Percentiles rank a stretch among this genome's conserved stretches.
Evolutionary conservation across 2,888 invertebrate genomes (phyloP).

Genomic region (Drosophila kanekoi): DNA sequence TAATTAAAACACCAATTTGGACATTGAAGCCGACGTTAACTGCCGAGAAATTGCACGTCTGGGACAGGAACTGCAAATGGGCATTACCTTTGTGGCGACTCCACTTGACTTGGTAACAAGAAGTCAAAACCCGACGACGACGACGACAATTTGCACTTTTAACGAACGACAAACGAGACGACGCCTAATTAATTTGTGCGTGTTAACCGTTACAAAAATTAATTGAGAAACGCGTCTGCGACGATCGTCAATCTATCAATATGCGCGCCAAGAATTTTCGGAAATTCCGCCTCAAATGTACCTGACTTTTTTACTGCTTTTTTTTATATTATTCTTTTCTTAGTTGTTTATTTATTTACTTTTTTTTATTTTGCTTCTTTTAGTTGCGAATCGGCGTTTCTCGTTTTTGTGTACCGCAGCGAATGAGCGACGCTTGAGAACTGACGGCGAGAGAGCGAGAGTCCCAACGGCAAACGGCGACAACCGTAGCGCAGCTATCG

Average conservation of each 20-base stretch:
- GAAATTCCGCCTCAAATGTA: not conserved
- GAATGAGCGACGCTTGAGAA: slow-evolving; percentile 70
- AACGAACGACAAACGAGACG: slow-evolving; percentile 46
- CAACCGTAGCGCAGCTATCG: slow-evolving; percentile 58
- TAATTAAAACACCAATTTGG: slow-evolving; percentile 66
- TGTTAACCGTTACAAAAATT: slow-evolving; percentile 43
- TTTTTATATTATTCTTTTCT: not conserved
- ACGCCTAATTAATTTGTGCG: slow-evolving; percentile 35
- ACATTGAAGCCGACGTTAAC: slow-evolving; percentile 11
- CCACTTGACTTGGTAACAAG: slow-evolving; percentile 14
- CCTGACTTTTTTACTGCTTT: not conserved
- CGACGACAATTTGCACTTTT: slow-evolving; percentile 66
- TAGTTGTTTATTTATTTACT: slow-evolving; percentile 2
- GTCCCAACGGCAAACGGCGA: slow-evolving; percentile 22
- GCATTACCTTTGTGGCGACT: slow-evolving; percentile 68
- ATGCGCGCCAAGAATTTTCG: slow-evolving; percentile 31
- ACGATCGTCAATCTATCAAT: no score
- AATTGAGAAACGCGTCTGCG: slow-evolving; percentile 46
- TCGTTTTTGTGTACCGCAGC: slow-evolving; percentile 48
- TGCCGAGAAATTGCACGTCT: slow-evolving; percentile 64
- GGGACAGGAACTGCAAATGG: slow-evolving; percentile 62
- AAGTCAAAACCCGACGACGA: slow-evolving; percentile 12
- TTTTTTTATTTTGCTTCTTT: not conserved
- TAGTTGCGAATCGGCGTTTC: slow-evolving; percentile 7
- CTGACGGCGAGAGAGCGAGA: slow-evolving; percentile 47